Conservation (phyloP, 2,888 invertebrate species). For the Mythimna ferrago region DNA sequence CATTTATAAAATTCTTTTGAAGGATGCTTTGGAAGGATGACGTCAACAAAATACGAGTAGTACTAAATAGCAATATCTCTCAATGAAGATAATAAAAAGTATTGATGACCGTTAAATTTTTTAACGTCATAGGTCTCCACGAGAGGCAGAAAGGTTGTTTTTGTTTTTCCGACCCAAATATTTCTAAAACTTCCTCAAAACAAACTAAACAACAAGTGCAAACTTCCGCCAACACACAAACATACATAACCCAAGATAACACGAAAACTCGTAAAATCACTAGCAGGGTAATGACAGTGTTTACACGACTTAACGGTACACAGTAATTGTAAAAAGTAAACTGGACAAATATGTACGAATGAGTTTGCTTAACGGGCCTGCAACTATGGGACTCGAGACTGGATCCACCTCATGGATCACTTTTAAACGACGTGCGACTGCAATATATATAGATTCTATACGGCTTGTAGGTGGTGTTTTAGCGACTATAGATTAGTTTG, state of each 20-base stretch:
- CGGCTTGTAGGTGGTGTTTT: background rate
- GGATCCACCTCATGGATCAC: slow-evolving; percentile 55
- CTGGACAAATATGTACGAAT: slow-evolving; percentile 88
- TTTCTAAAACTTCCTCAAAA: slow-evolving; percentile 34
- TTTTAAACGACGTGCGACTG: slow-evolving; percentile 53
- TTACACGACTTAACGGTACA: slow-evolving; percentile 86
- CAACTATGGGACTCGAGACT: slow-evolving; percentile 61
- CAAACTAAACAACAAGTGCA: slow-evolving; percentile 36
- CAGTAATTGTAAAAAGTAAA: slow-evolving; percentile 88
- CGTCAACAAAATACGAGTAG: slow-evolving; percentile 2
- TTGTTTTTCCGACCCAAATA: slow-evolving; percentile 7
- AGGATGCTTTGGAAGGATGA: background rate
- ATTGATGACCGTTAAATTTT: background rate
- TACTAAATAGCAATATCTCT: background rate
- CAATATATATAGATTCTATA: slow-evolving; percentile 35
- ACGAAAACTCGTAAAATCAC: slow-evolving; percentile 62
- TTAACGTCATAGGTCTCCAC: too few relatives aligned
- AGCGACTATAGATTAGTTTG: background rate
- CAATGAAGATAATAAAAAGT: background rate
- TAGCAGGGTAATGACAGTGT: slow-evolving; percentile 81
- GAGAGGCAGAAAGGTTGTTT: too few relatives aligned
- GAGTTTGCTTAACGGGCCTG: slow-evolving; percentile 87
- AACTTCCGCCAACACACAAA: slow-evolving; percentile 51
- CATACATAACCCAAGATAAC: slow-evolving; percentile 32
- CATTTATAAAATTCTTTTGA: too few relatives aligned